Conservation (phyloP, 2,797 vertebrate genomes). For the Rhincodon typus region DNA sequence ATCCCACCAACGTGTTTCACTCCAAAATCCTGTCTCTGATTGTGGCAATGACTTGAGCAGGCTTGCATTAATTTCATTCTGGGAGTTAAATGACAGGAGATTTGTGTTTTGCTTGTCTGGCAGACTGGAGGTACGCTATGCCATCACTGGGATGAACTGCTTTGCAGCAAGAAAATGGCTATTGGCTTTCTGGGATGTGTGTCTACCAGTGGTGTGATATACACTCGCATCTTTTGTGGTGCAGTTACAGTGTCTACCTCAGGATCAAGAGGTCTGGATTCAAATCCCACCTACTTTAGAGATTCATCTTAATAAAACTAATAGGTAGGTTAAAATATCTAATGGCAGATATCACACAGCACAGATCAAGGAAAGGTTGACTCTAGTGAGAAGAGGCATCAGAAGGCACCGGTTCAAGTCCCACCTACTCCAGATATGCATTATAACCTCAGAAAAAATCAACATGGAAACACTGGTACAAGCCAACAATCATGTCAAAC, state of each 20-base stretch:
- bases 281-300: too few relatives aligned
- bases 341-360: too few relatives aligned
- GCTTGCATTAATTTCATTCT: not conserved
- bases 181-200: not conserved
- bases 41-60: not conserved
- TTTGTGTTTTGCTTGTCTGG: not conserved
- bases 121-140: not conserved
- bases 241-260: too few relatives aligned
- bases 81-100: not conserved
- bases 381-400: too few relatives aligned
- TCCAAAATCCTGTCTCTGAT: not conserved
- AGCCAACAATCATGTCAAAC: not conserved
- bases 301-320: too few relatives aligned
- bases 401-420: too few relatives aligned
- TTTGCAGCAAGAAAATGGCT: not conserved
- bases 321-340: too few relatives aligned
- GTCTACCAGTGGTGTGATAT: not conserved
- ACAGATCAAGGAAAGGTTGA: too few relatives aligned
- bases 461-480: not conserved
- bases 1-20: not conserved
- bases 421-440: too few relatives aligned
- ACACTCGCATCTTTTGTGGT: not conserved
- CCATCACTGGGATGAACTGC: not conserved
- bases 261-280: too few relatives aligned
- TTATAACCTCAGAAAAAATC: too few relatives aligned